phyloP scores from a whole-genome alignment of 2,113 vertebrate species.

The Hyperopisus bebe region DNA sequence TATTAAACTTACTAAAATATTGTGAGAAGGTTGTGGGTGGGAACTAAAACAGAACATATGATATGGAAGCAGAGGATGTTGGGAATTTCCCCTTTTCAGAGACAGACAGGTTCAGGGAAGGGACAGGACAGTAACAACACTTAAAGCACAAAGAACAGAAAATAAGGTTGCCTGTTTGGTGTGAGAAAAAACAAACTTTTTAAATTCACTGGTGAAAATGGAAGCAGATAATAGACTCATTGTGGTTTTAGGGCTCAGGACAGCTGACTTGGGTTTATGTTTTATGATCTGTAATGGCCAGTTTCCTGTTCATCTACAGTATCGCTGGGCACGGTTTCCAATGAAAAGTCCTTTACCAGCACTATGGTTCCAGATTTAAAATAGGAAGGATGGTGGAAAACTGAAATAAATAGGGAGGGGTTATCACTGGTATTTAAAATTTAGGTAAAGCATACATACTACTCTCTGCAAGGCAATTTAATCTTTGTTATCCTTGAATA shows the following conservation, averaged over 20 bases:
- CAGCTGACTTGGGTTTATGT: not conserved
- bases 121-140: not conserved
- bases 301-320: not conserved
- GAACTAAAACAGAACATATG: not conserved
- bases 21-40: not conserved
- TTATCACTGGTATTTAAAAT: not conserved
- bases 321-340: not conserved
- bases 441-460: not conserved
- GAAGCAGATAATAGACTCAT: not conserved
- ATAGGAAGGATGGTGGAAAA: not conserved
- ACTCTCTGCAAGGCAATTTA: not conserved
- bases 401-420: not conserved
- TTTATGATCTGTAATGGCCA: not conserved
- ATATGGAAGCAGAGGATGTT: not conserved
- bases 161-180: not conserved
- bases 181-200: not conserved
- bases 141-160: not conserved
- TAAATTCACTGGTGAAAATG: not conserved
- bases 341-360: not conserved
- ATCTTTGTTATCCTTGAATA: not conserved
- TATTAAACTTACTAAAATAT: not conserved
- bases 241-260: not conserved
- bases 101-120: not conserved
- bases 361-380: not conserved
- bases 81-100: not conserved